Evolutionary conservation across 2,113 vertebrate species (phyloP).

Genomic region (Brachyhypopomus occidentalis): DNA sequence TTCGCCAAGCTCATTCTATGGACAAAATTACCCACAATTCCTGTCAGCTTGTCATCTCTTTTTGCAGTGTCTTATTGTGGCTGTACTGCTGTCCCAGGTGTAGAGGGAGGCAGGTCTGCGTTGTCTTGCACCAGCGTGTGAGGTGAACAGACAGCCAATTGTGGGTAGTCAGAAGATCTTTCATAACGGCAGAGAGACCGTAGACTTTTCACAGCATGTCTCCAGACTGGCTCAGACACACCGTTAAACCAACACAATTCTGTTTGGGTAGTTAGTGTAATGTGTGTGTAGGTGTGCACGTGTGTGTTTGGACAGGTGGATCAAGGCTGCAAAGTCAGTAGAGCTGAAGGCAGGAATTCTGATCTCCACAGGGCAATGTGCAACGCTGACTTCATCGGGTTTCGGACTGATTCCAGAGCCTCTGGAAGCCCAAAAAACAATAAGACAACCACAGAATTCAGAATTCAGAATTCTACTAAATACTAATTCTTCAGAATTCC

Average conservation of each 20-base stretch:
- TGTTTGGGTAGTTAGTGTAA: conserved; percentile 54
- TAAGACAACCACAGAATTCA: too few species aligned
- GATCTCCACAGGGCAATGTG: background rate
- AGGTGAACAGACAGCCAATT: conserved; percentile 54
- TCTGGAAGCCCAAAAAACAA: too few species aligned
- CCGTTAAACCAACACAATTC: conserved; percentile 51
- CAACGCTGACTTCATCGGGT: background rate
- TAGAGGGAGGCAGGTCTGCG: background rate
- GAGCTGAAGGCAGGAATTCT: conserved; percentile 17
- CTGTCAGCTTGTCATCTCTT: conserved; percentile 4
- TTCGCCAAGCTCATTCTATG: background rate
- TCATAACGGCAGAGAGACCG: conserved; percentile 23
- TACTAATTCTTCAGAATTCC: background rate
- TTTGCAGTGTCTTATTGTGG: background rate
- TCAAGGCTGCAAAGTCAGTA: conserved; percentile 50
- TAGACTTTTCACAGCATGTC: conserved; percentile 55
- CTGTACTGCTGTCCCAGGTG: conserved; percentile 1
- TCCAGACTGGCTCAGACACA: conserved; percentile 28
- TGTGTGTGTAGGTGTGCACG: conserved; percentile 4
- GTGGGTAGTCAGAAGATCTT: conserved; percentile 43
- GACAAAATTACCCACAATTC: conserved; percentile 31
- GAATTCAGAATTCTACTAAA: background rate
- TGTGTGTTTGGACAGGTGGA: conserved; percentile 69
- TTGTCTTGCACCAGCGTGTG: background rate
- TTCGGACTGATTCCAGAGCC: background rate